A percentile compares a stretch with the other conserved stretches of the same genome.
phyloP scores from a whole-genome alignment of 2,888 invertebrate genomes.

The Leucoptera coffeella region DNA sequence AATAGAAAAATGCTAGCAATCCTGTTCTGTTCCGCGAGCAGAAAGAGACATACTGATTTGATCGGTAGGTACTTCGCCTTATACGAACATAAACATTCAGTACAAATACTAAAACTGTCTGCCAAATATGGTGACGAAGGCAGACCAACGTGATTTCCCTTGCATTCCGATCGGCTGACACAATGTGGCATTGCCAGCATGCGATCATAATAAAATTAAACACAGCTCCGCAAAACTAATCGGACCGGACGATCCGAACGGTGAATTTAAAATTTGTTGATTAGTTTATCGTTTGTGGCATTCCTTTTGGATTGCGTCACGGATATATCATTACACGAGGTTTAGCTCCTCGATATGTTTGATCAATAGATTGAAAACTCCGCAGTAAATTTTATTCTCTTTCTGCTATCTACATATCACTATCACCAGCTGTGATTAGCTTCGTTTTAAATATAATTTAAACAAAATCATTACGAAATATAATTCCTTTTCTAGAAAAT shows the following conservation, averaged over 20 bases:
- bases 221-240: constrained; percentile 22
- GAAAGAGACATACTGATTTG: constrained; percentile 25
- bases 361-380: constrained; percentile 19
- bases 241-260: constrained; percentile 28
- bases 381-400: too few relatives aligned
- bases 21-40: too few relatives aligned
- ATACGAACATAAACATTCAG: too few relatives aligned
- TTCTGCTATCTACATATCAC: too few relatives aligned
- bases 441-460: too few relatives aligned
- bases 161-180: constrained; percentile 40
- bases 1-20: too few relatives aligned
- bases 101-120: constrained; percentile 12
- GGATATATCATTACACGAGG: constrained; percentile 12
- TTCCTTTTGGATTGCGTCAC: constrained; percentile 23
- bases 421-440: too few relatives aligned
- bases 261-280: constrained; percentile 14
- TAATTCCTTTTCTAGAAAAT: too few relatives aligned
- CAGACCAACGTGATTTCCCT: constrained; percentile 44
- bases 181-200: constrained; percentile 23
- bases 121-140: too few relatives aligned
- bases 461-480: too few relatives aligned
- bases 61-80: too few relatives aligned
- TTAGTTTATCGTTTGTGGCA: constrained; percentile 8
- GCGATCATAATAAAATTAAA: constrained; percentile 32
- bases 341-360: constrained; percentile 19